phyloP scores from a whole-genome alignment of 2,888 invertebrate genomes.

The Smittia sp. region DNA sequence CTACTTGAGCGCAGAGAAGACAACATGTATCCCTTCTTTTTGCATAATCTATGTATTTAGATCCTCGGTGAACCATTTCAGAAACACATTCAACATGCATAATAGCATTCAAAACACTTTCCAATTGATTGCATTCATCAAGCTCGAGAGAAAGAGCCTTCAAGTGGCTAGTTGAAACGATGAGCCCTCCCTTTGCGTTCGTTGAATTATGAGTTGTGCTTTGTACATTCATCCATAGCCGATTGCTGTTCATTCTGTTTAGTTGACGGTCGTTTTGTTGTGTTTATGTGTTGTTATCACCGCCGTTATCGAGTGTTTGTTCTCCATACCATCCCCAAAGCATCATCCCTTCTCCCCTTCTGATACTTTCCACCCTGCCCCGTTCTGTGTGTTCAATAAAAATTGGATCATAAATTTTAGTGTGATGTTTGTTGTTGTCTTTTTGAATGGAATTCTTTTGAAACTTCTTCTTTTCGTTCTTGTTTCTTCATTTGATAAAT shows the following conservation, averaged over 20 bases:
- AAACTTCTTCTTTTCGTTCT: background rate
- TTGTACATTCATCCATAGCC: too few relatives aligned
- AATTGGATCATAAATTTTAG: conserved; percentile 13
- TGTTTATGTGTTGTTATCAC: background rate
- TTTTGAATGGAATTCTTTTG: background rate
- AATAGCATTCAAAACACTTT: background rate
- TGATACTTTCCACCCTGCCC: background rate
- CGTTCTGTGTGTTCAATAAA: background rate
- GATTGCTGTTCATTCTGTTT: background rate
- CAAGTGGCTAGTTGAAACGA: too few relatives aligned
- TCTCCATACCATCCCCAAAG: background rate
- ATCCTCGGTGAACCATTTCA: background rate
- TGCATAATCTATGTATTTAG: too few relatives aligned
- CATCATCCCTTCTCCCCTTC: background rate
- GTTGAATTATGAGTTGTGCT: too few relatives aligned
- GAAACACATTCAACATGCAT: background rate
- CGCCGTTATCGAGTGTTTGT: background rate
- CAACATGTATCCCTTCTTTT: too few relatives aligned
- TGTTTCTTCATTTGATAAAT: background rate
- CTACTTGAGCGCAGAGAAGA: too few relatives aligned
- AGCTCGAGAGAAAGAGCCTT: background rate
- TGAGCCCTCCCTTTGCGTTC: too few relatives aligned
- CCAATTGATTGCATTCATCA: conserved; percentile 19
- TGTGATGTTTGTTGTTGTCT: conserved; percentile 12
- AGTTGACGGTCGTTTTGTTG: background rate